A percentile compares a stretch with the other conserved stretches of the same genome.
Evolutionary conservation across 2,888 invertebrate genomes (phyloP).

Genomic region (Congeria kusceri): DNA sequence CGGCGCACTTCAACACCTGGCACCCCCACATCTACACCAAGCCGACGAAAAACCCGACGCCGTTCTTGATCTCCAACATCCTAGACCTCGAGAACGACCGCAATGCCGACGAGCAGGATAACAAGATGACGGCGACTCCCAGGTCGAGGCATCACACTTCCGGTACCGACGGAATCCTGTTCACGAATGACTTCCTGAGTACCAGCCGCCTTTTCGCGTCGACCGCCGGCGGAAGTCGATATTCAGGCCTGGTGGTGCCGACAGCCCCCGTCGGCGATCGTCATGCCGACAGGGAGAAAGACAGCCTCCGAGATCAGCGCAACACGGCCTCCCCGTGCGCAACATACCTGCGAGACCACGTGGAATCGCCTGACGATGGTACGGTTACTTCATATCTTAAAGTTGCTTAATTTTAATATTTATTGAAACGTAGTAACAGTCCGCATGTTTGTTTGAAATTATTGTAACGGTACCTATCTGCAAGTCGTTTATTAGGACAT

Average conservation of each 20-base stretch:
- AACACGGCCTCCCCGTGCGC: conserved; percentile 48
- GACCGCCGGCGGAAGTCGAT: not conserved
- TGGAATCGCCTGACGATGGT: conserved; percentile 52
- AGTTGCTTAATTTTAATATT: not conserved
- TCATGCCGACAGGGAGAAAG: conserved; percentile 16
- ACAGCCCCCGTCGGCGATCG: conserved; percentile 12
- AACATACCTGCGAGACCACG: conserved; percentile 47
- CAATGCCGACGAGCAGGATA: not conserved
- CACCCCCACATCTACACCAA: conserved; percentile 95
- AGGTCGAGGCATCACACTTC: not conserved
- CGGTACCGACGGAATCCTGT: not conserved
- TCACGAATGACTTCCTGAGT: not conserved
- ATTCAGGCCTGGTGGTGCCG: conserved; percentile 19
- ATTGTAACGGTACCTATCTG: too few species aligned
- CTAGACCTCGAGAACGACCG: conserved; percentile 88
- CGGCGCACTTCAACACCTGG: conserved; percentile 88
- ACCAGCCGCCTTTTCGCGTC: not conserved
- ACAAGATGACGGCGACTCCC: not conserved
- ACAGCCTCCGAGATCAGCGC: conserved; percentile 14
- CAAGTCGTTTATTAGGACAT: too few species aligned
- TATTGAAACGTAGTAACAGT: too few species aligned
- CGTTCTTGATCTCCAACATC: conserved; percentile 95
- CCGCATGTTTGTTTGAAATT: too few species aligned
- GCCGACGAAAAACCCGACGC: conserved; percentile 93
- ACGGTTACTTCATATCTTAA: not conserved